Evolutionary conservation across 2,113 vertebrate species (phyloP).

Genomic region (Phrynosoma platyrhinos): DNA sequence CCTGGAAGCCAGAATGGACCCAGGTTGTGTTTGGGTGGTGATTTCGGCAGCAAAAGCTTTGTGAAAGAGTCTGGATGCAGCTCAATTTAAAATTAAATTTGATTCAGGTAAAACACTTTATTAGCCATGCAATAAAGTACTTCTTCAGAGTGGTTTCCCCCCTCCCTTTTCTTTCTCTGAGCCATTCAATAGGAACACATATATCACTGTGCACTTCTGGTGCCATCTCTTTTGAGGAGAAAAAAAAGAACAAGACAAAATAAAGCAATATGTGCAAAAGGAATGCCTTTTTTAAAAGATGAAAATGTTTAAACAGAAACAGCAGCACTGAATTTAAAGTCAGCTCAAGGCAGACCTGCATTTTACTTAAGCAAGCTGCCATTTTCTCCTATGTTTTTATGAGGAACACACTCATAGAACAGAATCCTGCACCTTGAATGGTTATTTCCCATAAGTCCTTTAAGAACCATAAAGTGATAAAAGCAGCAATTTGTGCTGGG

Average conservation of each 20-base stretch:
- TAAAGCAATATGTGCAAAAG: background rate
- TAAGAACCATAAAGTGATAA: background rate
- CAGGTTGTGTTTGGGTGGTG: too few species aligned
- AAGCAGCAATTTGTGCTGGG: conserved; percentile 20
- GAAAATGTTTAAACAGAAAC: background rate
- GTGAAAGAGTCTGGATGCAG: too few species aligned
- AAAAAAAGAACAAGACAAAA: too few species aligned
- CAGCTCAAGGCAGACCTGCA: too few species aligned
- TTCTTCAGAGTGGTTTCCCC: too few species aligned
- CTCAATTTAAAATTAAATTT: too few species aligned
- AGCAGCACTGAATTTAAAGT: background rate
- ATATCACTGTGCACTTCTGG: background rate
- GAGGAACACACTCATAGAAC: background rate
- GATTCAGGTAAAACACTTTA: too few species aligned
- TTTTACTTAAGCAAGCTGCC: background rate
- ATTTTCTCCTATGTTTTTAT: rapidly evolving
- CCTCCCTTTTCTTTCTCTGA: too few species aligned
- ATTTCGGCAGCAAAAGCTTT: too few species aligned
- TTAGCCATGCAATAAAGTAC: too few species aligned
- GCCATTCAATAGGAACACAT: too few species aligned
- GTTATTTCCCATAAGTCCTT: conserved; percentile 35
- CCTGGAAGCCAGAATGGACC: too few species aligned
- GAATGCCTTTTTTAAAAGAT: background rate
- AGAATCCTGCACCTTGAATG: background rate
- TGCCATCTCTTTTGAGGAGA: background rate